Base-by-base conservation (phyloP, 2,888 invertebrate species). In the Scrobipalpa atriplicella region DNA sequence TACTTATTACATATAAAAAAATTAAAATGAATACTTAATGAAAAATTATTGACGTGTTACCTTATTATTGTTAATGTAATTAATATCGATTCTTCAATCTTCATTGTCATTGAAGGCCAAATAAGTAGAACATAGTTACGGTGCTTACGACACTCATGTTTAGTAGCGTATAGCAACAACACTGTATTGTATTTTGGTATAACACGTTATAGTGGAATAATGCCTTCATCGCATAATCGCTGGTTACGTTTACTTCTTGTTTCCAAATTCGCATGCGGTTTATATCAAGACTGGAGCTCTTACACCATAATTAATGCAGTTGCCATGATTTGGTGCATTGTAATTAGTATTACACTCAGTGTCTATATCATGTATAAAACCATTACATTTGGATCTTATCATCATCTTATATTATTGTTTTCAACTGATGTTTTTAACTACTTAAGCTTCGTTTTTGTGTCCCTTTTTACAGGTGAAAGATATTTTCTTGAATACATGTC, bases 281-380 rank as follows among this genome's bases (percentile, higher is more conserved):
- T 43, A 43, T 43, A 43, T 43, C 43, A 43, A 43, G 13, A 43
- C 13, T 43, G 43, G 43, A 43, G 43, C 43, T 43, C 43, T 43
- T 0, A 43, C 3, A 43, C 13, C 3, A 43, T 43, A 43, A 13
- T 43, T 3, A 43, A 43, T 13, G 13, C 1, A 13, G 0, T 43
- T 3, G 43, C 43, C 0, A 43, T 13, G 43, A 43, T 43, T 13
- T 43, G 43, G 43, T 43, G 43, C 13, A 43, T 43, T 13, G 3
- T 43, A 43, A 13, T 43, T 1, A 43, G 43, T 43, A 13, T 43
- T 43, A 13, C 43, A 0, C 11, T 43, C 2, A 43, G 43, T 43
- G 13, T 43, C 43, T 43, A 43, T 43, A 3, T 13, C 13, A 43
- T 43, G 43, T 43, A 43, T 13, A 43, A 13, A 43, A 3, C 43